phyloP scores from a whole-genome alignment of 2,797 vertebrate species.

The Macrochelys suwanniensis region DNA sequence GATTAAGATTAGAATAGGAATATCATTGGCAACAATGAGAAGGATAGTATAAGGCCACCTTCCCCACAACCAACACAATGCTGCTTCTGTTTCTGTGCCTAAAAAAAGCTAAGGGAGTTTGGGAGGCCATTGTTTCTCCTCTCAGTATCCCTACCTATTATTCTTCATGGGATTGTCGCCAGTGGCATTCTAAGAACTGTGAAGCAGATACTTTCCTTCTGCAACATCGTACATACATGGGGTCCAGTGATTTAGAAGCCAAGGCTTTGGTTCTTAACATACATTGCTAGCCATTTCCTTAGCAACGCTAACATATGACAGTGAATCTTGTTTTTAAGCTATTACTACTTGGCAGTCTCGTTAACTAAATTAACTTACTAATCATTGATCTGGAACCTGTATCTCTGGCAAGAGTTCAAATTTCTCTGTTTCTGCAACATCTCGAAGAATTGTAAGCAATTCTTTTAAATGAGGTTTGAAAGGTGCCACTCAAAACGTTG shows the following conservation, averaged over 20 bases:
- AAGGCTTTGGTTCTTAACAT: neutral
- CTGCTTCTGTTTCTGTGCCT: neutral
- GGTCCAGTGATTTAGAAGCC: neutral
- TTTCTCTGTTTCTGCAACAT: neutral
- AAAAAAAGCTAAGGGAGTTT: neutral
- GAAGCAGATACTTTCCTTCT: neutral
- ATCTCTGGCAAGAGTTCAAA: neutral
- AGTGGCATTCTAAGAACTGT: neutral
- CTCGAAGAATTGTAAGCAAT: neutral
- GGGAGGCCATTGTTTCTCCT: neutral
- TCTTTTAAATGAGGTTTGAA: neutral
- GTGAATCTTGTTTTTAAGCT: neutral
- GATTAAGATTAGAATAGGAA: neutral
- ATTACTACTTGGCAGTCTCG: neutral
- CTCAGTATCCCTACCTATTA: neutral
- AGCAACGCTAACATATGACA: neutral
- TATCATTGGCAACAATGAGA: neutral
- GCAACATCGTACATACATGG: fast-evolving
- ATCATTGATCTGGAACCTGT: neutral
- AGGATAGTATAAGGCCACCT: neutral
- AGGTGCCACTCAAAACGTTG: neutral
- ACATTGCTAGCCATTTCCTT: neutral
- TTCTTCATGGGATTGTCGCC: neutral
- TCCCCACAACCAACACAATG: neutral
- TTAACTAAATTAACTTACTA: neutral